Base-by-base conservation (phyloP, 2,113 vertebrate genomes). In the Zootoca vivipara region DNA sequence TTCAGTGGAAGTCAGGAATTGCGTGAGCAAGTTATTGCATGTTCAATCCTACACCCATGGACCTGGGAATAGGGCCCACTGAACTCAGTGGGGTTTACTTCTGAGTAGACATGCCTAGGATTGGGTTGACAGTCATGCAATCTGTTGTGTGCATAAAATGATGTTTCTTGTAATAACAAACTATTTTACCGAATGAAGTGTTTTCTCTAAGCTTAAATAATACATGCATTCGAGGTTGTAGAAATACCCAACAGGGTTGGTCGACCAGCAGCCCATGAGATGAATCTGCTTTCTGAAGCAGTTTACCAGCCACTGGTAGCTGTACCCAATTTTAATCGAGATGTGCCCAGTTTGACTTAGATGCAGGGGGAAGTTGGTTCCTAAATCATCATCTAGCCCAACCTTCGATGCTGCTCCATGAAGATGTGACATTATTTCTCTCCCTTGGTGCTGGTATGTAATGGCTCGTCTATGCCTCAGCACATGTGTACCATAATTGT, bases 21-120 rank as follows among this genome's bases (percentile, higher is more conserved):
- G 93, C 93, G 92, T 90, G 88, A 92, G 95, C 96, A 97, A 97
- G 94, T 96, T 96, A 96, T 96, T 96, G 91, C 94, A 13, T 35
- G n/a, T 73, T 73, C 33, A 73, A 5, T 73, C 15, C 13, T 35
- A 15, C 33, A 73, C n/a, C 70, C n/a, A 35, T 33, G 16, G 15
- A 73, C 70, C 70, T 73, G 70, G 70, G 70, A 20, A 73, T n/a
- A 73, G 18, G n/a, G 0, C 8, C 72, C 72, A 73, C n/a, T 35
- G 35, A 73, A 73, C 35, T 35, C 72, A 73, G 72, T 35, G 35
- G 72, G 13, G 24, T 15, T 33, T 73, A 35, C n/a, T 35, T 20
- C 72, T 35, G 35, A 35, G 24, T 35, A 73, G 33, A 16, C 72
- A 35, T 73, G 72, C 16, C 4, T 20, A 35, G 16, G 13, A 73